Evolutionary conservation across 64 coral and sea anemone species (phyloP).

Genomic region (Exaiptasia diaphana): DNA sequence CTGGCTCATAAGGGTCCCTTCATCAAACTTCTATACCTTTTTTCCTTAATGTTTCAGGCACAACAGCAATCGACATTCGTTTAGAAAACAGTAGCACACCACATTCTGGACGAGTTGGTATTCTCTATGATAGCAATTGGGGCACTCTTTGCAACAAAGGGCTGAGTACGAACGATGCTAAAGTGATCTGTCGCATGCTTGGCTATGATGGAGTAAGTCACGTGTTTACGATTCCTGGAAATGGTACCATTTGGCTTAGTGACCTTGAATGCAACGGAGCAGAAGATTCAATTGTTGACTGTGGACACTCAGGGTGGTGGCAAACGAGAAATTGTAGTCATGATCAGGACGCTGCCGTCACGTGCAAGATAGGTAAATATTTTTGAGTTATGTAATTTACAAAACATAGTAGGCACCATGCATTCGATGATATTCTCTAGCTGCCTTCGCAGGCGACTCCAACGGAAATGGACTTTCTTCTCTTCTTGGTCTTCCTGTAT

Average conservation of each 20-base stretch:
- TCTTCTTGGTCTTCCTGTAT: no score
- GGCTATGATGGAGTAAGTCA: not conserved
- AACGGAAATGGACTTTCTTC: no score
- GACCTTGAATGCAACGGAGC: not conserved
- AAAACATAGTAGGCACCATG: no score
- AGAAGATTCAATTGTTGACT: not conserved
- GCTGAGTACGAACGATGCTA: not conserved
- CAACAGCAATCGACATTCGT: no score
- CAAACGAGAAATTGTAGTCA: not conserved
- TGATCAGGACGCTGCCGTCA: not conserved
- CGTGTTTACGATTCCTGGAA: not conserved
- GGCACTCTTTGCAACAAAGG: not conserved
- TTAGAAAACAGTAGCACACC: not conserved
- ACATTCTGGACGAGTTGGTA: not conserved
- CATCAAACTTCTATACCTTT: no score
- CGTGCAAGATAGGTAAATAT: not conserved
- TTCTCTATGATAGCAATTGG: not conserved
- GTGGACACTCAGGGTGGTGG: not conserved
- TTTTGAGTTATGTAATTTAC: no score
- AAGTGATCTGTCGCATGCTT: slow-evolving; percentile 10
- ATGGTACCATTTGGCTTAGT: not conserved
- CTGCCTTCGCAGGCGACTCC: no score
- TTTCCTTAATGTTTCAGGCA: no score
- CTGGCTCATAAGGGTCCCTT: no score
- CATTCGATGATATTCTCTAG: no score